phyloP scores from a whole-genome alignment of 2,797 vertebrate genomes.

The Potorous gilbertii region DNA sequence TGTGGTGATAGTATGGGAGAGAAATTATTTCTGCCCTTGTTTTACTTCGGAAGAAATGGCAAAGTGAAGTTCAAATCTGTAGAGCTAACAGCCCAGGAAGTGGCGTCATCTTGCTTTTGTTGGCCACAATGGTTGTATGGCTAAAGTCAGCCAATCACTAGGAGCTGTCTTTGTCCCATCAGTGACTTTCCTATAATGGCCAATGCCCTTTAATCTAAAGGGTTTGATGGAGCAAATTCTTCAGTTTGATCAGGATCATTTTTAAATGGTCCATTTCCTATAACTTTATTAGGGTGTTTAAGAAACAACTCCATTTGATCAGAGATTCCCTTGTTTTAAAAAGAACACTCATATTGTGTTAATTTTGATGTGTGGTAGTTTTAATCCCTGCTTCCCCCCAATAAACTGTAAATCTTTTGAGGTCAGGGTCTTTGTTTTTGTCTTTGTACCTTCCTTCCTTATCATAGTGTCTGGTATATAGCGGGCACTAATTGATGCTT shows the following conservation, averaged over 20 bases:
- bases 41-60: neutral
- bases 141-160: neutral
- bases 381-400: neutral
- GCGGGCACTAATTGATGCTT: neutral
- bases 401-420: neutral
- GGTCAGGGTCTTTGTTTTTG: neutral
- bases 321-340: neutral
- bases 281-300: neutral
- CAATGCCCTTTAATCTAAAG: neutral
- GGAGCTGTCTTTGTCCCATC: neutral
- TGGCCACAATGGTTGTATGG: neutral
- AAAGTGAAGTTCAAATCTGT: neutral
- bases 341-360: neutral
- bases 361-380: neutral
- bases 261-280: neutral
- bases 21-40: neutral
- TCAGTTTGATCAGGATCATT: neutral
- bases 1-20: neutral
- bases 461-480: neutral
- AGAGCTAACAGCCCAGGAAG: neutral
- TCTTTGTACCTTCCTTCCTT: neutral
- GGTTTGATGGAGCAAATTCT: neutral
- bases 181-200: neutral
- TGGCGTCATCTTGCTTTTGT: neutral
- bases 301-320: neutral